phyloP scores from a whole-genome alignment of 2,888 invertebrate genomes.

The Aphidoletes aphidimyza region DNA sequence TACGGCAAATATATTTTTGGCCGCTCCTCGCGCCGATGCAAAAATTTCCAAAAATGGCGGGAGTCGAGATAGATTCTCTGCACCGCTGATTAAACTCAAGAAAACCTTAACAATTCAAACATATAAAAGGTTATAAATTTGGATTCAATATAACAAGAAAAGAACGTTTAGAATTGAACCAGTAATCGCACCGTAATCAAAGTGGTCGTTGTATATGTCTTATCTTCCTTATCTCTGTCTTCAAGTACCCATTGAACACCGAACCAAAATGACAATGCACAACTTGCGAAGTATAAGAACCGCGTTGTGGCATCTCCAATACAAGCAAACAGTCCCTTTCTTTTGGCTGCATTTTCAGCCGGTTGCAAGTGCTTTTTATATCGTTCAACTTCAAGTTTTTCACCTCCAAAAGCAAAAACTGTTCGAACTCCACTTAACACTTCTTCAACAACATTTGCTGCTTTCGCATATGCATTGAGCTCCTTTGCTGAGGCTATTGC shows the following conservation, averaged over 20 bases:
- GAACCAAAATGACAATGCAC: slow-evolving; percentile 65
- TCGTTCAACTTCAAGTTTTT: slow-evolving; percentile 76
- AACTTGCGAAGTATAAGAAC: neutral
- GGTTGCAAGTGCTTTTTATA: slow-evolving; percentile 71
- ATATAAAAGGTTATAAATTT: neutral
- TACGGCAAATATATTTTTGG: slow-evolving; percentile 78
- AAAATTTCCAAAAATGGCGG: slow-evolving; percentile 82
- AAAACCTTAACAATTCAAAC: slow-evolving; percentile 64
- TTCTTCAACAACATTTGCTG: slow-evolving; percentile 68
- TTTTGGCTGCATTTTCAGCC: slow-evolving; percentile 73
- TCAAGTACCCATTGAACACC: slow-evolving; percentile 79
- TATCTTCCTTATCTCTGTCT: slow-evolving; percentile 70
- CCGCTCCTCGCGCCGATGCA: slow-evolving; percentile 78
- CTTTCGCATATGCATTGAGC: slow-evolving; percentile 23
- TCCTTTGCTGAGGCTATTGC: slow-evolving; percentile 11
- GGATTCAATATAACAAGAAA: neutral
- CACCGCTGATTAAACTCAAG: slow-evolving; percentile 82
- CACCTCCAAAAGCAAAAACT: slow-evolving; percentile 82
- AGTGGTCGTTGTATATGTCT: slow-evolving; percentile 77
- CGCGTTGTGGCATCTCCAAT: slow-evolving; percentile 66
- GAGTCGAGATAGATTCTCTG: slow-evolving; percentile 80
- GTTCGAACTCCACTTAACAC: slow-evolving; percentile 79
- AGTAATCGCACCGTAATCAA: slow-evolving; percentile 74
- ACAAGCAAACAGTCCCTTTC: slow-evolving; percentile 75
- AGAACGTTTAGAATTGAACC: neutral